phyloP scores from a whole-genome alignment of 2,888 invertebrate genomes.

The Polydrusus pterygomalis region DNA sequence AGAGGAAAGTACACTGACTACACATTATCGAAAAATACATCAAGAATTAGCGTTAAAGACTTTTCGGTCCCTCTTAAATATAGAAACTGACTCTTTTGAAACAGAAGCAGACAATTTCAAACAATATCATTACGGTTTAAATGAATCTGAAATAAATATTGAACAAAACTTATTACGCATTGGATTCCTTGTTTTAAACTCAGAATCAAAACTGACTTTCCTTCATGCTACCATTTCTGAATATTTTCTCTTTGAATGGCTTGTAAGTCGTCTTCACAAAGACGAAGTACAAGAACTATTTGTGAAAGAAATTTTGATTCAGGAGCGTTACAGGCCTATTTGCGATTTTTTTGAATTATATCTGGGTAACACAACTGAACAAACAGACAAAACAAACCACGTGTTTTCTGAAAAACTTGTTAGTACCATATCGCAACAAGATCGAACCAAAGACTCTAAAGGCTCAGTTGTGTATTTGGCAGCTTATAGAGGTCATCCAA shows the following conservation, averaged over 20 bases:
- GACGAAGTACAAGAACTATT: conserved; percentile 6
- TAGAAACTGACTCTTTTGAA: not conserved
- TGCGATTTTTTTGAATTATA: conserved; percentile 12
- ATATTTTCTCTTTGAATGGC: conserved; percentile 4
- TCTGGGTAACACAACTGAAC: not conserved
- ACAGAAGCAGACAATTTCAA: not conserved
- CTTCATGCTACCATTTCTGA: not conserved
- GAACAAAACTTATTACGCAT: not conserved
- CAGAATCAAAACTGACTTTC: not conserved
- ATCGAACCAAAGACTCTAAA: not conserved
- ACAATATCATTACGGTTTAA: not conserved
- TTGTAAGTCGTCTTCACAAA: not conserved
- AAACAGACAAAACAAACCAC: no score
- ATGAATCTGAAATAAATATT: not conserved
- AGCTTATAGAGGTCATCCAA: not conserved
- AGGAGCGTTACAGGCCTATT: not conserved
- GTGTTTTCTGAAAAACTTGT: conserved; percentile 2
- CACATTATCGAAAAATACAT: not conserved
- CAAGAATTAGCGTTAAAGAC: not conserved
- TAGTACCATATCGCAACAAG: not conserved
- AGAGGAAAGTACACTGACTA: not conserved
- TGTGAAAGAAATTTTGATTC: not conserved
- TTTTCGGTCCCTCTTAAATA: not conserved
- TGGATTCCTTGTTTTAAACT: not conserved
- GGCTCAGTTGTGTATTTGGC: conserved; percentile 4